These are phyloP conservation scores for Protophormia terraenovae DNA, from an alignment of 2,888 invertebrate species.

Conservation along the genomic window DNA sequence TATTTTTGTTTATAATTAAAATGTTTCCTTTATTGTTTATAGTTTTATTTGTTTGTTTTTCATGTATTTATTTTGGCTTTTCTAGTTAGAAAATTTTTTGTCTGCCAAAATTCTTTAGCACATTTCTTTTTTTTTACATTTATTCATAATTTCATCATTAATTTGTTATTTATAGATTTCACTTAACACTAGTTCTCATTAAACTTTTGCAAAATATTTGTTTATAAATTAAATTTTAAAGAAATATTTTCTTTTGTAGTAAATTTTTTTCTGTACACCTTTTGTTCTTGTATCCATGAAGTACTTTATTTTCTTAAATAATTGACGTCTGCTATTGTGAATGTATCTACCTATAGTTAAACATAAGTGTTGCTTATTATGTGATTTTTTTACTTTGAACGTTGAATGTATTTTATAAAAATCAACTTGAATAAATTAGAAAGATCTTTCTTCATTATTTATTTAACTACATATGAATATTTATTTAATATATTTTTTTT, in stretches of 20 bases:
- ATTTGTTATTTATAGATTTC: not conserved
- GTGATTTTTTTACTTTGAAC: too few species aligned
- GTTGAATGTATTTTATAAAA: too few species aligned
- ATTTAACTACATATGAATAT: too few species aligned
- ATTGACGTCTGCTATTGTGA: slow-evolving; percentile 56
- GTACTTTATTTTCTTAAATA: slow-evolving; percentile 2
- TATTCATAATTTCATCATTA: not conserved
- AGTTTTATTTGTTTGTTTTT: not conserved
- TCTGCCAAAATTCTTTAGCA: slow-evolving; percentile 1
- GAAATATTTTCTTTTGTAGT: not conserved
- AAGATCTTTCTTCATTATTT: too few species aligned
- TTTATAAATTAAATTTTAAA: not conserved
- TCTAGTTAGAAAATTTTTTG: slow-evolving; percentile 1
- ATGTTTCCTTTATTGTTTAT: not conserved
- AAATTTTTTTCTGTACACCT: slow-evolving; percentile 58
- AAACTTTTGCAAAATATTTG: not conserved
- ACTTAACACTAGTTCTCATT: not conserved
- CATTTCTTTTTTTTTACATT: not conserved
- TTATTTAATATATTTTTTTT: too few species aligned
- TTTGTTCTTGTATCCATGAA: slow-evolving; percentile 42
- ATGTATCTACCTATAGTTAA: not conserved
- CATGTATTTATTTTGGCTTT: slow-evolving; percentile 13
- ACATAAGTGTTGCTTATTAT: not conserved
- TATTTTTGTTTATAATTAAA: not conserved
- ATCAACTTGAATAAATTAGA: too few species aligned